Conservation (phyloP, 2,888 invertebrate genomes). For the Meteorus colon region DNA sequence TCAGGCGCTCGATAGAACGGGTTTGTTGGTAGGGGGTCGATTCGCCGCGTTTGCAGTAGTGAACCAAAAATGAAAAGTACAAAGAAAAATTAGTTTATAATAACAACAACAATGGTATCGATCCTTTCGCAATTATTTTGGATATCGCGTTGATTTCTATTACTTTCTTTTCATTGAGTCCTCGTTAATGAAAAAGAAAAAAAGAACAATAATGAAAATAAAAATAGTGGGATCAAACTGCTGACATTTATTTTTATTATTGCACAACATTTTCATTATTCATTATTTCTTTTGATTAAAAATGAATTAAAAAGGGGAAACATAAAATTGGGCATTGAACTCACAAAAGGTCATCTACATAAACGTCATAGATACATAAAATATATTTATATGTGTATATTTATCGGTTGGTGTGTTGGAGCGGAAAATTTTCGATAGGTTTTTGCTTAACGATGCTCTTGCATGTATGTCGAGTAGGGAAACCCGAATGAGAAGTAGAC, state of each 20-base stretch:
- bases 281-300: too few relatives aligned
- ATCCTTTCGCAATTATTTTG: too few relatives aligned
- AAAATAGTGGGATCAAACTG: too few relatives aligned
- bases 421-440: constrained; percentile 7
- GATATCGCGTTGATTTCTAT: background rate
- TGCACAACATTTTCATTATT: too few relatives aligned
- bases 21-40: background rate
- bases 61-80: background rate
- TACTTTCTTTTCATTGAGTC: background rate
- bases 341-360: constrained; percentile 21
- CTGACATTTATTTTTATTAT: too few relatives aligned
- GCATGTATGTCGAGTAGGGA: constrained; percentile 17
- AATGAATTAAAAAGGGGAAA: background rate
- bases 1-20: constrained; percentile 64
- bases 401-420: background rate
- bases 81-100: background rate
- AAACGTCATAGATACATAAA: background rate
- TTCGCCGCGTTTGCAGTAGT: background rate
- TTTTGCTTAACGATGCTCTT: constrained; percentile 9
- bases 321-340: background rate
- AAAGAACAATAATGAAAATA: too few relatives aligned
- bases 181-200: too few relatives aligned
- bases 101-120: background rate
- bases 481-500: background rate
- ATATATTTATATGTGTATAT: background rate